Conservation (phyloP, 2,113 vertebrate genomes). For the Sciurus niger region DNA sequence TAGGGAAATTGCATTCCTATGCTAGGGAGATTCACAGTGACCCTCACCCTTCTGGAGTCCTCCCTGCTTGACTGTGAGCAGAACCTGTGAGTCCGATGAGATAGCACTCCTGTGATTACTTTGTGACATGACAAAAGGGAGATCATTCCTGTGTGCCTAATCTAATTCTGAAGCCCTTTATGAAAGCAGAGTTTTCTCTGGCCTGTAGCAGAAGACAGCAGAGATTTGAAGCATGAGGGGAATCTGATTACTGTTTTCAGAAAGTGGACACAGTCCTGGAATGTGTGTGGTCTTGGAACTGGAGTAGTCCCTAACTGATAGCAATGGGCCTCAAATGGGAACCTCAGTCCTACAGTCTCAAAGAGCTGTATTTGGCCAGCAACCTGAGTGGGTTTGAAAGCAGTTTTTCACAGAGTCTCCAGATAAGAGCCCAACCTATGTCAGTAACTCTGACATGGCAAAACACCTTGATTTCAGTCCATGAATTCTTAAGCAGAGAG, state of each 20-base stretch:
- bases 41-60: background rate
- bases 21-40: background rate
- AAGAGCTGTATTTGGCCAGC: background rate
- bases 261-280: background rate
- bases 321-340: background rate
- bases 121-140: too few species aligned
- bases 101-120: background rate
- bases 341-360: background rate
- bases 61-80: too few species aligned
- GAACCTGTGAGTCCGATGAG: background rate
- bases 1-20: background rate
- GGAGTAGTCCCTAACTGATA: background rate
- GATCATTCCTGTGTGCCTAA: background rate
- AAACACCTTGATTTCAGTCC: background rate
- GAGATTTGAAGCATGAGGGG: background rate
- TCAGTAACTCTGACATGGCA: too few species aligned
- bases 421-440: background rate
- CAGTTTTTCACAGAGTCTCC: background rate
- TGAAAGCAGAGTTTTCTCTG: background rate
- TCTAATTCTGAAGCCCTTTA: background rate
- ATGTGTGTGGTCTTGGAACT: background rate
- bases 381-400: background rate
- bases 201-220: background rate
- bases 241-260: background rate
- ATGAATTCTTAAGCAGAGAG: background rate